Evolutionary conservation across 1,140 invertebrate genomes (phyloP).

Genomic region (Nephila pilipes): DNA sequence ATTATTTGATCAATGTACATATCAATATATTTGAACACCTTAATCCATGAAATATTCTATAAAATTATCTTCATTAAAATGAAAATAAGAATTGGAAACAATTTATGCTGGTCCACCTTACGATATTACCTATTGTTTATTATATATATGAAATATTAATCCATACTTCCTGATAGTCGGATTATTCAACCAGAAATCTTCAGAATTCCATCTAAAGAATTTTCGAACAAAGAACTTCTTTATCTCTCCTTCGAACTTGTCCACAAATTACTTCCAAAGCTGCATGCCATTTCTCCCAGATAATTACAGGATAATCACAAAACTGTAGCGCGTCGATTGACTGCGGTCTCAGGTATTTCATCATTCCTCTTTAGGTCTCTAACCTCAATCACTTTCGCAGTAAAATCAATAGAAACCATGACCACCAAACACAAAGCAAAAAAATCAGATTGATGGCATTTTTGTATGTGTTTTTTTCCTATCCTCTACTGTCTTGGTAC

Average conservation of each 20-base stretch:
- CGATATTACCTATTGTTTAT: too few species aligned
- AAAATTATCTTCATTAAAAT: too few species aligned
- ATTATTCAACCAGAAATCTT: neutral
- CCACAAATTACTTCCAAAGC: neutral
- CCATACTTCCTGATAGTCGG: neutral
- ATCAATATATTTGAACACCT: too few species aligned
- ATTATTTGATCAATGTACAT: too few species aligned
- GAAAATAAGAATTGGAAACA: too few species aligned
- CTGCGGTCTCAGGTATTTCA: constrained; percentile 54
- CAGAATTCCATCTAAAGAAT: neutral
- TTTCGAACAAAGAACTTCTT: neutral
- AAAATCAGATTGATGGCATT: constrained; percentile 43
- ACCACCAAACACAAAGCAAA: constrained; percentile 40
- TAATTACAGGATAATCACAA: constrained; percentile 48
- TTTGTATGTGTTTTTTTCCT: constrained; percentile 40
- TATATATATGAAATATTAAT: too few species aligned
- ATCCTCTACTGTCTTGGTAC: constrained; percentile 21
- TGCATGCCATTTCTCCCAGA: neutral
- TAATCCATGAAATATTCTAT: too few species aligned
- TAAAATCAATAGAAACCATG: constrained; percentile 55
- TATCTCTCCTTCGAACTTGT: neutral
- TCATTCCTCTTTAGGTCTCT: neutral
- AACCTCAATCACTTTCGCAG: constrained; percentile 27
- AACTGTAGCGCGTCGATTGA: constrained; percentile 27
- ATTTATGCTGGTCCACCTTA: too few species aligned